phyloP scores from a whole-genome alignment of 2,888 invertebrate species.

The Plusia festucae region DNA sequence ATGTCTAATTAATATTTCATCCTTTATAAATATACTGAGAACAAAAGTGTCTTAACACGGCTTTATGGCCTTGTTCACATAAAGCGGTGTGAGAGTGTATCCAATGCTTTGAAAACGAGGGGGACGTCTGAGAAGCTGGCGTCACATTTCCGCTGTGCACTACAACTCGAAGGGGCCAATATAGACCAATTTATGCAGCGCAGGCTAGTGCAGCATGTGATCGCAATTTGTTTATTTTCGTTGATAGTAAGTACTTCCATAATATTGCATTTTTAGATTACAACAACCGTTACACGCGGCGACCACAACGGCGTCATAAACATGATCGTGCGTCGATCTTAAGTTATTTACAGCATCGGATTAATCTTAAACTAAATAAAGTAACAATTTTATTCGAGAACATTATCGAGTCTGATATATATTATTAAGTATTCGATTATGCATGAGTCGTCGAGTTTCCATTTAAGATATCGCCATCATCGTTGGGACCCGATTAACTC shows the following conservation, averaged over 20 bases:
- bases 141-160: constrained; percentile 3
- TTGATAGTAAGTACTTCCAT: not conserved
- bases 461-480: constrained; percentile 26
- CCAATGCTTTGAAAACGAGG: not conserved
- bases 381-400: constrained; percentile 21
- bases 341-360: constrained; percentile 6
- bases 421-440: constrained; percentile 23
- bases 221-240: not conserved
- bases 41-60: no score
- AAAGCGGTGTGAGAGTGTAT: not conserved
- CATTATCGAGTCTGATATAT: constrained; percentile 26
- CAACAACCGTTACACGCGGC: not conserved
- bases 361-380: constrained; percentile 12
- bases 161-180: not conserved
- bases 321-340: not conserved
- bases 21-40: not conserved
- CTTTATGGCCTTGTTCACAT: not conserved
- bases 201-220: not conserved
- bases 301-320: not conserved
- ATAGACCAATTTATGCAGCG: not conserved
- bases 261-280: constrained; percentile 7
- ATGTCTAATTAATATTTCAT: constrained; percentile 59
- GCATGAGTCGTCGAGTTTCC: constrained; percentile 17
- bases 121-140: not conserved
- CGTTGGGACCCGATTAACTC: constrained; percentile 23